phyloP scores from a whole-genome alignment of 2,888 invertebrate species.

The Ischnus inquisitorius region DNA sequence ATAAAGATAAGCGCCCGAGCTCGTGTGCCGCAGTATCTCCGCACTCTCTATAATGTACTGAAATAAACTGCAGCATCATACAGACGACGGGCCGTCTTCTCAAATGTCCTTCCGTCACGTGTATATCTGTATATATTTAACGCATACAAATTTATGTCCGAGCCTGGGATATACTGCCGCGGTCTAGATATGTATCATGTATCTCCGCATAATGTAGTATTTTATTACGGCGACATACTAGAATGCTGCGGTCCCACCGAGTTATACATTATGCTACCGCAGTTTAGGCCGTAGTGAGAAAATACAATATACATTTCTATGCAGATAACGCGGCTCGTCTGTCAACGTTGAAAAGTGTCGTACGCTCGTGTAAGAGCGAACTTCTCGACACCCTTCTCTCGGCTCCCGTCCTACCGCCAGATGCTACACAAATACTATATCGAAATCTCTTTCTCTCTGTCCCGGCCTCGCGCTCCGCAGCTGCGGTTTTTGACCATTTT shows the following conservation, averaged over 20 bases:
- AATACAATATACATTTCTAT: not conserved
- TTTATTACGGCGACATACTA: not conserved
- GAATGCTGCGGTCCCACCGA: not conserved
- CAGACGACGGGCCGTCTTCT: not conserved
- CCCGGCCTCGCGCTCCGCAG: slow-evolving; percentile 23
- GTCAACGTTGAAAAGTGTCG: slow-evolving; percentile 50
- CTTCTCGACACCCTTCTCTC: slow-evolving; percentile 17
- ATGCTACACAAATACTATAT: slow-evolving; percentile 46
- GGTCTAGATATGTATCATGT: slow-evolving; percentile 1
- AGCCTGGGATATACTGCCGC: not conserved
- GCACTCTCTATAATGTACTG: not conserved
- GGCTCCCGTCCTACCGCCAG: slow-evolving; percentile 20
- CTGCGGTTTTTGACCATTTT: slow-evolving; percentile 49
- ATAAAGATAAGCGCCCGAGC: not conserved
- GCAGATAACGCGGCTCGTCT: slow-evolving; percentile 28
- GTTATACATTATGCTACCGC: not conserved
- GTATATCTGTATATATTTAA: not conserved
- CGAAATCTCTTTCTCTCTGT: slow-evolving; percentile 11
- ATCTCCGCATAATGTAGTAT: slow-evolving; percentile 15
- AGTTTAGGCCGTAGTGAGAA: not conserved
- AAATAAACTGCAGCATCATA: not conserved
- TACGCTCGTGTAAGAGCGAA: slow-evolving; percentile 11
- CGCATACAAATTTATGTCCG: slow-evolving; percentile 18
- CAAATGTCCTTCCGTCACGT: too few relatives aligned
- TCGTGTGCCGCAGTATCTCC: not conserved